These are phyloP conservation scores for Phocides pigmalion DNA, from an alignment of 1,140 invertebrate genomes.

Conservation along the genomic window DNA sequence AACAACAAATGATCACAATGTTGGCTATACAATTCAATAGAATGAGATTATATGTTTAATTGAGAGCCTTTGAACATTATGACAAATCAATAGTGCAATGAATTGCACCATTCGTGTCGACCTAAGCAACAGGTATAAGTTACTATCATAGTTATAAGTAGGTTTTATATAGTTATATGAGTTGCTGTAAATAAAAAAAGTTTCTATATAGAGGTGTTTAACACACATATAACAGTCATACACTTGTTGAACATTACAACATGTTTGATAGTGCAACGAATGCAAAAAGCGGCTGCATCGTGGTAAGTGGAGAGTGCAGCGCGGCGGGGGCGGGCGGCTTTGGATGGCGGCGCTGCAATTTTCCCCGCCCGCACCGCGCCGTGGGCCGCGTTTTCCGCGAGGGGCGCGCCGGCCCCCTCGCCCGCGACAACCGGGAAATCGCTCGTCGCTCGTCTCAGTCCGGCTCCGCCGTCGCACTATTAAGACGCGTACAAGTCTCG, in stretches of 20 bases:
- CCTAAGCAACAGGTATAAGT: no score
- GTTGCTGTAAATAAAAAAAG: no score
- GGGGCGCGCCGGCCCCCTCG: conserved; percentile 67
- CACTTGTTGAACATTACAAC: neutral
- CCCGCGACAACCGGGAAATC: conserved; percentile 71
- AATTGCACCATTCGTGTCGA: no score
- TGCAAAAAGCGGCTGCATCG: conserved; percentile 24
- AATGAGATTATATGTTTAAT: no score
- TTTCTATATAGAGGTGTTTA: no score
- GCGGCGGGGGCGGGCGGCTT: conserved; percentile 60
- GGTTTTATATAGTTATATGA: no score
- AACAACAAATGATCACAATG: no score
- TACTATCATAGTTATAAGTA: no score
- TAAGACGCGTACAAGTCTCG: conserved; percentile 64
- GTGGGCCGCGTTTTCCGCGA: conserved; percentile 69
- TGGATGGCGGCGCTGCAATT: conserved; percentile 57
- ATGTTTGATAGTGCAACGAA: neutral
- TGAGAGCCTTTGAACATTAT: no score
- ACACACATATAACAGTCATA: no score
- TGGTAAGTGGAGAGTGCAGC: conserved; percentile 35
- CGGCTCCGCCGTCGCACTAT: conserved; percentile 66
- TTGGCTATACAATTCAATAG: no score
- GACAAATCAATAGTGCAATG: no score
- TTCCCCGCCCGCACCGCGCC: conserved; percentile 71
- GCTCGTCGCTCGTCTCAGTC: conserved; percentile 71